phyloP scores from a whole-genome alignment of 2,113 vertebrate species.

The Pterocles burchelli region DNA sequence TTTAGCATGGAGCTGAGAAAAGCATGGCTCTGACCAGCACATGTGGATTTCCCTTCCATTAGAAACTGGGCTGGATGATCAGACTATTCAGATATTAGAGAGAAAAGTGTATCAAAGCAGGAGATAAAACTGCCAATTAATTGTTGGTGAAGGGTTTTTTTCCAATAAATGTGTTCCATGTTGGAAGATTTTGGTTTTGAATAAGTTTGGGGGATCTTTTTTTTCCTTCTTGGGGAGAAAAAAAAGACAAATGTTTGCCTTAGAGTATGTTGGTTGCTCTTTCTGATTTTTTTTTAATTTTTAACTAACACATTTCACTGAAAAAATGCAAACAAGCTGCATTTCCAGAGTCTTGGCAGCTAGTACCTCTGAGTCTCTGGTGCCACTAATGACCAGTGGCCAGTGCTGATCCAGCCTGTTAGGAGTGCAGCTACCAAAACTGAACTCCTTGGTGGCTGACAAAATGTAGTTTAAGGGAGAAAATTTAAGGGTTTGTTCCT shows the following conservation, averaged over 20 bases:
- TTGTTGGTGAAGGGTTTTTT: neutral
- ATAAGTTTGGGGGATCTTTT: neutral
- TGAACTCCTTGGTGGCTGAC: neutral
- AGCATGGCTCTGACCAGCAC: fast-evolving
- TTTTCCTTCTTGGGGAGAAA: neutral
- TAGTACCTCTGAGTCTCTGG: neutral
- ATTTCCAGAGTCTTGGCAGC: neutral
- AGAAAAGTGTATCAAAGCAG: neutral
- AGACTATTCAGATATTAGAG: neutral
- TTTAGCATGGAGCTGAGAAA: neutral
- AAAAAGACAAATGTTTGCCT: neutral
- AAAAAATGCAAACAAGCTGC: neutral
- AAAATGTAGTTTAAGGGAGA: neutral
- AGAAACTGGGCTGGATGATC: neutral
- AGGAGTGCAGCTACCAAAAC: neutral
- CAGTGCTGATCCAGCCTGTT: neutral
- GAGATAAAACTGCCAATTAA: neutral
- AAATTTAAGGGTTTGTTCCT: neutral
- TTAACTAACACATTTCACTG: neutral
- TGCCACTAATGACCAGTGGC: neutral
- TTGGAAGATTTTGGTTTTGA: neutral
- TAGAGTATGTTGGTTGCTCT: neutral
- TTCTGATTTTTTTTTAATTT: neutral
- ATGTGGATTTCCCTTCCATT: neutral
- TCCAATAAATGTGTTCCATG: fast-evolving